phyloP scores from a whole-genome alignment of 2,113 vertebrate genomes.

The Ursus arctos region DNA sequence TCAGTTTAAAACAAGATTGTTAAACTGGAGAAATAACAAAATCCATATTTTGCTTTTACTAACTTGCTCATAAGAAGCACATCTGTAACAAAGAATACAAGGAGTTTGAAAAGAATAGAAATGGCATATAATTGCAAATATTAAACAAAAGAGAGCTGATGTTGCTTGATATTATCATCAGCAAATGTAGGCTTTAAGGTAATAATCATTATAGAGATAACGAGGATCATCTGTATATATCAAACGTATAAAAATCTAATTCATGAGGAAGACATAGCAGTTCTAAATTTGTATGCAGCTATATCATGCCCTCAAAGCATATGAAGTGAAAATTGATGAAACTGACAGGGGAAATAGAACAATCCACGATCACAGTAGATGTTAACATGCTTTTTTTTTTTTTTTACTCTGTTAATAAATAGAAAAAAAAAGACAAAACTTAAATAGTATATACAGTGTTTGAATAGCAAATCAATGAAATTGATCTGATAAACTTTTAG shows the following conservation, averaged over 20 bases:
- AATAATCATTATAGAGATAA: neutral
- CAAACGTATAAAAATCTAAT: neutral
- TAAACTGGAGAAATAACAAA: neutral
- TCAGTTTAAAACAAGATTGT: neutral
- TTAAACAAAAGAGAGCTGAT: neutral
- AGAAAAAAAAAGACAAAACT: neutral
- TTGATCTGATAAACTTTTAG: neutral
- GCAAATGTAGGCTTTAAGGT: neutral
- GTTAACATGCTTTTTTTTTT: neutral
- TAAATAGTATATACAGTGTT: neutral
- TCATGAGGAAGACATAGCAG: neutral
- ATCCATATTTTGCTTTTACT: neutral
- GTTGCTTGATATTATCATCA: neutral
- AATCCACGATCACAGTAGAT: neutral
- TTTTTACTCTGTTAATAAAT: neutral
- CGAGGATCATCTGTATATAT: neutral
- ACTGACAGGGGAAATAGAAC: neutral
- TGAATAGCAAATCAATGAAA: neutral
- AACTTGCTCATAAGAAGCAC: neutral
- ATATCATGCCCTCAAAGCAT: neutral
- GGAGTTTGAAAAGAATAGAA: neutral
- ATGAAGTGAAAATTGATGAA: neutral
- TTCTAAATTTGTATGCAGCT: neutral
- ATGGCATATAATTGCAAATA: neutral
- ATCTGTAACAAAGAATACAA: neutral